Conservation (phyloP, 2,888 invertebrate species). For the Cheilosia pagana region DNA sequence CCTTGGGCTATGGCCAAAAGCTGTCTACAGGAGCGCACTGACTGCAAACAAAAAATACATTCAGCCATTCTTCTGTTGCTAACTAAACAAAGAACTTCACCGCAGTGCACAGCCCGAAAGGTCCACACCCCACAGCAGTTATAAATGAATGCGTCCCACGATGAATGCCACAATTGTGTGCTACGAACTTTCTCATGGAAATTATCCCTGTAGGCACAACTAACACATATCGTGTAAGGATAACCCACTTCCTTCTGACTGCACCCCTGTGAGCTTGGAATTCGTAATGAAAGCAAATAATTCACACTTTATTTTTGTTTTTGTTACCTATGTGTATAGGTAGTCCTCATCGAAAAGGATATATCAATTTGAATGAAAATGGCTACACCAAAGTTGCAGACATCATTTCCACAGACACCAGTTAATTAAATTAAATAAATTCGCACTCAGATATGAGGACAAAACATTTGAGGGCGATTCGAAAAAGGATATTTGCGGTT, state of each 20-base stretch:
- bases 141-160: conserved; percentile 19
- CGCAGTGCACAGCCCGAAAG: neutral
- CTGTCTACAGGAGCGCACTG: neutral
- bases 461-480: neutral
- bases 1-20: neutral
- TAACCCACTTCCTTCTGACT: neutral
- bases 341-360: conserved; percentile 5
- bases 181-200: conserved; percentile 25
- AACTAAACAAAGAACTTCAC: conserved; percentile 7
- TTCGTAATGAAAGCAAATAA: conserved; percentile 47
- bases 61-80: neutral
- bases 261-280: conserved; percentile 44
- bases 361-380: conserved; percentile 45
- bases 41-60: neutral
- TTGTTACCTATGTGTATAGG: neutral
- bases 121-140: neutral
- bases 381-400: neutral
- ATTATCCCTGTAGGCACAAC: conserved; percentile 24
- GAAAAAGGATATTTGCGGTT: conserved; percentile 25
- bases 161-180: conserved; percentile 13
- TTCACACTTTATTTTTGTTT: conserved; percentile 13
- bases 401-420: conserved; percentile 9
- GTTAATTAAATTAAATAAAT: conserved; percentile 60
- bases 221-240: neutral
- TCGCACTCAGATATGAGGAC: neutral